These are phyloP conservation scores for Alces alces DNA, from an alignment of 2,113 vertebrate species.

Conservation along the genomic window DNA sequence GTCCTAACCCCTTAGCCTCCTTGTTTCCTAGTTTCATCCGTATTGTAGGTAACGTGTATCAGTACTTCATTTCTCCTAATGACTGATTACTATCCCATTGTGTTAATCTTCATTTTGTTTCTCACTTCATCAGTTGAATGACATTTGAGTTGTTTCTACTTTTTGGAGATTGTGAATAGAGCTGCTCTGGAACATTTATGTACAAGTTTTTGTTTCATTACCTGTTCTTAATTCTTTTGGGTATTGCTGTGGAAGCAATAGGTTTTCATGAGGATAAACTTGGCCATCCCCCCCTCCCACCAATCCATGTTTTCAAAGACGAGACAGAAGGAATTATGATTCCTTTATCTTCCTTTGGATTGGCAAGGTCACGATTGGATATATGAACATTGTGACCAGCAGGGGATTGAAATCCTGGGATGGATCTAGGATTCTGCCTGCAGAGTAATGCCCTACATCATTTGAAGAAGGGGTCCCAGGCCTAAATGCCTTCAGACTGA, in stretches of 20 bases:
- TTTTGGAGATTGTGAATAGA: neutral
- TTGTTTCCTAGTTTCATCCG: neutral
- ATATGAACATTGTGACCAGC: neutral
- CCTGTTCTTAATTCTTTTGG: neutral
- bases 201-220: neutral
- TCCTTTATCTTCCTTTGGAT: neutral
- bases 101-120: neutral
- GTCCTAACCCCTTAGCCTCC: neutral
- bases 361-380: neutral
- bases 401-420: neutral
- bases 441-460: neutral
- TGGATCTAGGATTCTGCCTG: neutral
- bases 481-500: neutral
- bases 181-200: neutral
- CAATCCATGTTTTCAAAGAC: neutral
- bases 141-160: neutral
- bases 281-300: neutral
- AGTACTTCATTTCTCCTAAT: neutral
- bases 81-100: neutral
- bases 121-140: neutral
- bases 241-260: neutral
- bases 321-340: neutral
- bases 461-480: neutral
- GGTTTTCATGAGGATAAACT: conserved; percentile 2
- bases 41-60: neutral